phyloP scores from a whole-genome alignment of 2,797 vertebrate species.

The Ceryle rudis region DNA sequence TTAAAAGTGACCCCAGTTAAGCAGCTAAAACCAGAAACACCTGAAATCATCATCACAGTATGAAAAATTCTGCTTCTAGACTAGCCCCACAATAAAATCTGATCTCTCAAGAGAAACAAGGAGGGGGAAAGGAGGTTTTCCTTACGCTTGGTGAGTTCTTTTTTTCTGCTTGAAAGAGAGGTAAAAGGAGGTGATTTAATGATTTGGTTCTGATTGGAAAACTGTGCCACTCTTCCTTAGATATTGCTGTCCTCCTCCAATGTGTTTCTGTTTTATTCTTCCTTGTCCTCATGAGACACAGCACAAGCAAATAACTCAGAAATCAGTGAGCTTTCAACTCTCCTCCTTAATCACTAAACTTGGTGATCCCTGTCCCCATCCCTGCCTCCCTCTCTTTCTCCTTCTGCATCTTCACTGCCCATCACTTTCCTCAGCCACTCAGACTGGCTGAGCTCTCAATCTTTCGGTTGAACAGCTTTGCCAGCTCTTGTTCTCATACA shows the following conservation, averaged over 20 bases:
- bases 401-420: background rate
- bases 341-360: background rate
- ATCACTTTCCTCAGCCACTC: background rate
- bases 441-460: background rate
- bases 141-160: fast-evolving
- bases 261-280: background rate
- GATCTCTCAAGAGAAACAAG: background rate
- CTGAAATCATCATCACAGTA: background rate
- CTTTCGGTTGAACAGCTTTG: background rate
- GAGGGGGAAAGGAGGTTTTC: background rate
- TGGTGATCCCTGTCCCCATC: background rate
- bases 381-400: background rate
- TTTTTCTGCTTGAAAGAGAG: background rate
- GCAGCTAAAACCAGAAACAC: background rate
- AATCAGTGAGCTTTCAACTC: background rate
- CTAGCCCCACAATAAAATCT: background rate
- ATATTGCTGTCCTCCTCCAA: background rate
- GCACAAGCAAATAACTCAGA: background rate
- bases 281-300: background rate
- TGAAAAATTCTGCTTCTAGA: background rate
- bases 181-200: background rate
- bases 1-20: fast-evolving
- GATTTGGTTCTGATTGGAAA: background rate
- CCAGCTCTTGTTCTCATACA: background rate
- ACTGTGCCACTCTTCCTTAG: background rate